Percentiles rank a stretch among this genome's conserved stretches.
Evolutionary conservation across 2,888 invertebrate genomes (phyloP).

Genomic region (Euspilapteryx auroguttella): DNA sequence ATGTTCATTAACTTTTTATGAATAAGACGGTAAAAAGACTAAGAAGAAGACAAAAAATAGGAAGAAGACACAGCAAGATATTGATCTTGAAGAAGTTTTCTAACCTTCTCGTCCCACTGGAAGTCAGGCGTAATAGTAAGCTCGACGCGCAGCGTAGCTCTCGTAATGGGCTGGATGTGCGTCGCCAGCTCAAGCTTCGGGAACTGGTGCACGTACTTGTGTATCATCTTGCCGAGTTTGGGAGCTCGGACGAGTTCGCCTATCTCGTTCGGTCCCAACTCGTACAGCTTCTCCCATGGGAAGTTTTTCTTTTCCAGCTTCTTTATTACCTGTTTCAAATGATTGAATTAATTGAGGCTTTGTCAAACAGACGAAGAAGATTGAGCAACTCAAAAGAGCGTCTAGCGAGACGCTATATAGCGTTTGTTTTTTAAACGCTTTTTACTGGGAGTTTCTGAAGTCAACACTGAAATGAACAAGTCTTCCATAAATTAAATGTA

Average conservation of each 20-base stretch:
- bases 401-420: no score
- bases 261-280: slow-evolving; percentile 95
- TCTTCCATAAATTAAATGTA: no score
- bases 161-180: slow-evolving; percentile 96
- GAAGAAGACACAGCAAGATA: no score
- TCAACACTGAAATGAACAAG: no score
- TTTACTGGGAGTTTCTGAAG: no score
- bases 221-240: slow-evolving; percentile 90
- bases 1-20: no score
- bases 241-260: slow-evolving; percentile 89
- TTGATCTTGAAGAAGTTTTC: slow-evolving; percentile 18
- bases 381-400: no score
- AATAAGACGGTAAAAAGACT: no score
- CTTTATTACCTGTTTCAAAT: slow-evolving; percentile 65
- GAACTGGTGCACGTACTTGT: slow-evolving; percentile 95
- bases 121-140: slow-evolving; percentile 98
- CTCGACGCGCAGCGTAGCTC: slow-evolving; percentile 91
- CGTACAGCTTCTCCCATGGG: slow-evolving; percentile 93
- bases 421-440: no score
- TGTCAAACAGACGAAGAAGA: no score
- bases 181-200: slow-evolving; percentile 95
- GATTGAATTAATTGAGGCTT: no score
- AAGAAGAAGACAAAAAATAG: no score
- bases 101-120: slow-evolving; percentile 97
- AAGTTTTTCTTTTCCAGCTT: slow-evolving; percentile 98